Conservation (phyloP, 2,797 vertebrate genomes). For the Ambastaia sidthimunki region DNA sequence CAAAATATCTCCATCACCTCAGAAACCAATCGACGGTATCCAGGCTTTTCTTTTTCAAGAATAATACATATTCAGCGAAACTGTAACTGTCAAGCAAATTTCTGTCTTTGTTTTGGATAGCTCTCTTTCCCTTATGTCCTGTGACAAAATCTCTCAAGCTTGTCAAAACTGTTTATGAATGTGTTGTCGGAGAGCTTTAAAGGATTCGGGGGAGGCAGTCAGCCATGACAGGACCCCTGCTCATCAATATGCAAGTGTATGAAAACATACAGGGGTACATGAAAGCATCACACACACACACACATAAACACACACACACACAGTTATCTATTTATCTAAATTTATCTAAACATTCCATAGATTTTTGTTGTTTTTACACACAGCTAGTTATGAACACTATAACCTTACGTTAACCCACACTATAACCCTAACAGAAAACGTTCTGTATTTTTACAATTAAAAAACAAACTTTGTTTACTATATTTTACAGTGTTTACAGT, state of each 20-base stretch:
- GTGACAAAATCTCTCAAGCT: slow-evolving; percentile 63
- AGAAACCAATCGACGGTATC: slow-evolving; percentile 47
- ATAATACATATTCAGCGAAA: slow-evolving; percentile 60
- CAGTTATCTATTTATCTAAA: not conserved
- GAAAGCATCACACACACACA: slow-evolving; percentile 50
- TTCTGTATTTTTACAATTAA: too few species aligned
- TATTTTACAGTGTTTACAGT: too few species aligned
- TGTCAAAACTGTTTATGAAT: slow-evolving; percentile 65
- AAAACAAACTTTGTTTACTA: too few species aligned
- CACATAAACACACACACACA: slow-evolving; percentile 30
- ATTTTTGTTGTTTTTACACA: too few species aligned
- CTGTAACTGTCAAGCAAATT: slow-evolving; percentile 63
- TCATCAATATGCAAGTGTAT: slow-evolving; percentile 66
- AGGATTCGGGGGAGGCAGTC: slow-evolving; percentile 55
- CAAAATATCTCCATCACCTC: not conserved
- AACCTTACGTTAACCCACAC: too few species aligned
- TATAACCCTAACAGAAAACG: too few species aligned
- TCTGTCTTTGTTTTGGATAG: slow-evolving; percentile 64
- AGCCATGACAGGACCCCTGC: slow-evolving; percentile 63
- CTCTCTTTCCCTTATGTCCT: slow-evolving; percentile 58
- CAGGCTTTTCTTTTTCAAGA: slow-evolving; percentile 43
- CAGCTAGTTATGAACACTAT: too few species aligned
- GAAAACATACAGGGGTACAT: slow-evolving; percentile 62
- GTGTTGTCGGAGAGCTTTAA: slow-evolving; percentile 60
- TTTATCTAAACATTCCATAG: too few species aligned